Evolutionary conservation across 2,113 vertebrate genomes (phyloP).

Genomic region (Athene cunicularia): DNA sequence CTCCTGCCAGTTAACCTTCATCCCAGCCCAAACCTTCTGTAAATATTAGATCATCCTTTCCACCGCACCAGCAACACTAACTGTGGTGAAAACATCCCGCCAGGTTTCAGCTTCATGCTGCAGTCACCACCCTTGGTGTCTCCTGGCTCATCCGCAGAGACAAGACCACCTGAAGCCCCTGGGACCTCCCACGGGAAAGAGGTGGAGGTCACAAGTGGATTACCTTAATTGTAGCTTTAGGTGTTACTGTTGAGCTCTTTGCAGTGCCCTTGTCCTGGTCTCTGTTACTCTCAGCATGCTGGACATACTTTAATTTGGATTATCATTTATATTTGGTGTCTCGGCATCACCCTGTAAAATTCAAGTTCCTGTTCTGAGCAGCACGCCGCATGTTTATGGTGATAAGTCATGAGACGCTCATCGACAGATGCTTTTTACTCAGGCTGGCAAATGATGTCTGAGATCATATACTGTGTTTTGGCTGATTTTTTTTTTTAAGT

Average conservation of each 20-base stretch:
- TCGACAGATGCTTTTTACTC: conserved; percentile 2
- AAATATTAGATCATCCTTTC: neutral
- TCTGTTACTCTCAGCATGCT: neutral
- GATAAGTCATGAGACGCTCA: neutral
- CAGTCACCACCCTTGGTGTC: neutral
- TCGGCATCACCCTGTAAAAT: neutral
- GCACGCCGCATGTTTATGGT: neutral
- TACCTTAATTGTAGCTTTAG: neutral
- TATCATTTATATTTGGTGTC: neutral
- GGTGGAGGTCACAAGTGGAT: neutral
- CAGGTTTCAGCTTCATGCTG: neutral
- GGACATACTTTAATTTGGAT: neutral
- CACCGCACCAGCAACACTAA: neutral
- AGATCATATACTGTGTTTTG: neutral
- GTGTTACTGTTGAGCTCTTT: neutral
- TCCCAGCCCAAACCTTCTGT: neutral
- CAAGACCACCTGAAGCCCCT: neutral
- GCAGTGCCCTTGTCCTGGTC: neutral
- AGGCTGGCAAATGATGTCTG: neutral
- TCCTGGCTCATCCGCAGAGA: neutral
- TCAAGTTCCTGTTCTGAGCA: neutral
- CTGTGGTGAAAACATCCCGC: neutral
- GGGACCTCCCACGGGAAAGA: neutral
- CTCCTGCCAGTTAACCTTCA: neutral
- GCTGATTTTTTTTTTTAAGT: neutral